Conservation (phyloP, 2,888 invertebrate species). For the Kryphioiulus occultus region DNA sequence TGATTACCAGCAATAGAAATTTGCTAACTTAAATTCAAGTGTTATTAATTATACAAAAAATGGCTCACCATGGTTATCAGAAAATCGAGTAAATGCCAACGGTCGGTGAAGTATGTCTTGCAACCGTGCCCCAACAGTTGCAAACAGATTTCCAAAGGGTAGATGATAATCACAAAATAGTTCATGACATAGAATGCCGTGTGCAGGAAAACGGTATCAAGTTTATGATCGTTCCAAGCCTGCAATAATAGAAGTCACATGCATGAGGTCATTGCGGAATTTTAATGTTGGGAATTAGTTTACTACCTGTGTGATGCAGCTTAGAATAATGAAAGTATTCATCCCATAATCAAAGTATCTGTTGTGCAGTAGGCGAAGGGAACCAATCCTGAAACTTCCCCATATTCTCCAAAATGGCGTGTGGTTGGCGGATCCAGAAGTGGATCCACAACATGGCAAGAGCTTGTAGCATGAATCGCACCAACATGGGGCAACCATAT, state of each 20-base stretch:
- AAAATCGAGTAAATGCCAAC: slow-evolving; percentile 46
- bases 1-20: too few relatives aligned
- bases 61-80: slow-evolving; percentile 37
- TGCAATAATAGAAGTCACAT: background rate
- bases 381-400: background rate
- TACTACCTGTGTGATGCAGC: background rate
- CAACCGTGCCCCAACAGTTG: slow-evolving; percentile 9
- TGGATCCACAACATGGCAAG: slow-evolving; percentile 9
- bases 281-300: background rate
- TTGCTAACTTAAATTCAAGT: too few relatives aligned
- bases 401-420: slow-evolving; percentile 32
- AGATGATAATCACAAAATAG: slow-evolving; percentile 25
- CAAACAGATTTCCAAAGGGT: slow-evolving; percentile 14
- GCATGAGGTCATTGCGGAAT: background rate
- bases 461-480: slow-evolving; percentile 9
- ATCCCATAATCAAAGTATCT: background rate
- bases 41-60: background rate
- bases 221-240: slow-evolving; percentile 1
- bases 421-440: background rate
- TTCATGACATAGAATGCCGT: background rate
- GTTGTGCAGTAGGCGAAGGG: background rate
- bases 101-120: slow-evolving; percentile 29
- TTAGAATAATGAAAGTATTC: background rate
- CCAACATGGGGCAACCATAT: background rate
- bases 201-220: too few relatives aligned